Percentiles rank a stretch among this genome's conserved stretches.
Conservation (phyloP, 2,113 vertebrate genomes). For the Camelus dromedarius region DNA sequence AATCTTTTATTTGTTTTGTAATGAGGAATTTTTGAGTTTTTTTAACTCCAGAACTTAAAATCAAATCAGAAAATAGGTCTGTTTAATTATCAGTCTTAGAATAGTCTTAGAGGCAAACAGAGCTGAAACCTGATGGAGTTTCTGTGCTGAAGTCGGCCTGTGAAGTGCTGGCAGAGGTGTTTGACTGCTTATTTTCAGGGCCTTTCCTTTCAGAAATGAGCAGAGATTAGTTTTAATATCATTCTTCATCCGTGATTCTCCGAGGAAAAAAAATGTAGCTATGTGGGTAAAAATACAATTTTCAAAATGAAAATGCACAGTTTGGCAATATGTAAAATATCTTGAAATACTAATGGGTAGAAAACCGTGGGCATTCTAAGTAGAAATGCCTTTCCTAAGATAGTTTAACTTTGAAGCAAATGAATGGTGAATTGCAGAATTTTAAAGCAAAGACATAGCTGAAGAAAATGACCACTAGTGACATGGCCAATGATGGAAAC, state of each 20-base stretch:
- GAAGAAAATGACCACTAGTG: neutral
- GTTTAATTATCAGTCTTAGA: neutral
- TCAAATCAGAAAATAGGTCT: neutral
- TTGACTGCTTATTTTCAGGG: neutral
- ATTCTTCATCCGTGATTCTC: neutral
- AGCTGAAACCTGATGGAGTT: neutral
- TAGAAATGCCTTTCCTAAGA: neutral
- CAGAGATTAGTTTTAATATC: neutral
- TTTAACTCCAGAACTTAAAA: conserved; percentile 73
- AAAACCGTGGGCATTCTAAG: neutral
- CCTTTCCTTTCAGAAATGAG: neutral
- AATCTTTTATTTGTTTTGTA: neutral
- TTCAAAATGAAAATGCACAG: neutral
- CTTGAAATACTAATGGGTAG: neutral
- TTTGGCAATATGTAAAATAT: neutral
- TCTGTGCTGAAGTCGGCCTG: neutral
- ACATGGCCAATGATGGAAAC: neutral
- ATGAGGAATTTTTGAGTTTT: neutral
- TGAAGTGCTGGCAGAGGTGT: neutral
- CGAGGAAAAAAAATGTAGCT: neutral
- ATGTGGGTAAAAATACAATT: neutral
- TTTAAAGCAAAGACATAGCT: neutral
- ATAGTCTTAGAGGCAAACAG: conserved; percentile 65
- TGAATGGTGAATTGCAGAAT: no score
- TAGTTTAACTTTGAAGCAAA: neutral